phyloP scores from a whole-genome alignment of 2,888 invertebrate species.

The Phaedon cochleariae region DNA sequence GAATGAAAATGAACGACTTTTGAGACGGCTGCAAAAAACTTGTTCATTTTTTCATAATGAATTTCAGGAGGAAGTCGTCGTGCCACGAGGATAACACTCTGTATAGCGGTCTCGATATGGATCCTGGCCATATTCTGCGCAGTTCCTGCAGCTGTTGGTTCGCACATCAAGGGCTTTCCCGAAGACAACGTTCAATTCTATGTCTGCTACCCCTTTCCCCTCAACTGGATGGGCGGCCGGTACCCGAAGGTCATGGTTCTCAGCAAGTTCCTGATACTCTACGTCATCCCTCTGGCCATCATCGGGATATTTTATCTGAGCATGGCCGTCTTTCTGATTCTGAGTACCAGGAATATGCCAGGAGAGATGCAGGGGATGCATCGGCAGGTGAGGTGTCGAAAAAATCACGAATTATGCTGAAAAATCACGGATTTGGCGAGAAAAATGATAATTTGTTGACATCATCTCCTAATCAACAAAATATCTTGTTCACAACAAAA shows the following conservation, averaged over 20 bases:
- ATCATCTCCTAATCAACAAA: too few species aligned
- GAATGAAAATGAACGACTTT: too few species aligned
- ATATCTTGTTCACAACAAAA: too few species aligned
- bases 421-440: too few species aligned
- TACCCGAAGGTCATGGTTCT: conserved; percentile 69
- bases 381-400: conserved; percentile 72
- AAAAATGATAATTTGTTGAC: too few species aligned
- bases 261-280: conserved; percentile 75
- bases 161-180: conserved; percentile 55
- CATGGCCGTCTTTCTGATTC: conserved; percentile 87
- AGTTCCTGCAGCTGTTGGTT: conserved; percentile 77
- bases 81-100: conserved; percentile 73
- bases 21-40: too few species aligned
- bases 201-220: conserved; percentile 63
- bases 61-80: conserved; percentile 63
- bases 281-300: conserved; percentile 83
- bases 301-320: conserved; percentile 88
- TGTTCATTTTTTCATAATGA: too few species aligned
- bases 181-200: conserved; percentile 50
- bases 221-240: conserved; percentile 70
- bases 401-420: too few species aligned
- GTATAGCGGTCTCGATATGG: conserved; percentile 84
- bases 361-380: conserved; percentile 75
- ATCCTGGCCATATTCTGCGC: conserved; percentile 79
- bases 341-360: conserved; percentile 85